Percentiles rank a stretch among this genome's conserved stretches.
These are phyloP conservation scores for Himalopsyche tibetana DNA, from an alignment of 2,888 invertebrate species.

Conservation along the genomic window DNA sequence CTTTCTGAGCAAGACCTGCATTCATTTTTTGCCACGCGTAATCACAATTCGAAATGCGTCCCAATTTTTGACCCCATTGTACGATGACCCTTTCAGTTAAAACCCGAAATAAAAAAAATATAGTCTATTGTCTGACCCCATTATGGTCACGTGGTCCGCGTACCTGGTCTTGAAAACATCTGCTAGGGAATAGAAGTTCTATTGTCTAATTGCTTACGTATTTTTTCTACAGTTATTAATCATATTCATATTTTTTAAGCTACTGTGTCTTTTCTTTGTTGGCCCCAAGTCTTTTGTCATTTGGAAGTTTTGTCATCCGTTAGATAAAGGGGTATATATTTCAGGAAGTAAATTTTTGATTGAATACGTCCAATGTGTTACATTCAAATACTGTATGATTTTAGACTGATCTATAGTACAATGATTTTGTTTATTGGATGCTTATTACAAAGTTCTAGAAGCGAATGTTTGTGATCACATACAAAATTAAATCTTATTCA, in stretches of 20 bases:
- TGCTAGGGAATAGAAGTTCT: conserved; percentile 32
- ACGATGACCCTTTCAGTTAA: conserved; percentile 46
- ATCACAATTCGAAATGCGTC: conserved; percentile 36
- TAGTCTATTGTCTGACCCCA: conserved; percentile 54
- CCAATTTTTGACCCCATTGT: conserved; percentile 52
- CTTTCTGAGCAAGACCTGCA: neutral
- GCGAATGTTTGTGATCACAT: too few relatives aligned
- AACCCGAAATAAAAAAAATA: conserved; percentile 37
- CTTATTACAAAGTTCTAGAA: too few relatives aligned
- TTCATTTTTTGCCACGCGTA: conserved; percentile 13
- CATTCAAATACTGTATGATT: too few relatives aligned
- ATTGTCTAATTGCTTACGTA: conserved; percentile 26
- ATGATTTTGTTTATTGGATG: too few relatives aligned
- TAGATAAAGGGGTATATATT: neutral
- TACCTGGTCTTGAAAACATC: conserved; percentile 31
- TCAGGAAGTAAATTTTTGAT: neutral
- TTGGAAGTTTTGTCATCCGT: conserved; percentile 22
- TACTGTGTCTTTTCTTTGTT: conserved; percentile 35
- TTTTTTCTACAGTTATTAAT: conserved; percentile 31
- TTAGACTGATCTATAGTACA: too few relatives aligned
- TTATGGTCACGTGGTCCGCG: conserved; percentile 49
- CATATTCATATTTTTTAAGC: conserved; percentile 26
- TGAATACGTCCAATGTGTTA: neutral
- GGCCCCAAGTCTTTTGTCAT: conserved; percentile 14
- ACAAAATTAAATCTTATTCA: too few relatives aligned